Evolutionary conservation across 2,113 vertebrate species (phyloP).

Genomic region (Macaca mulatta): DNA sequence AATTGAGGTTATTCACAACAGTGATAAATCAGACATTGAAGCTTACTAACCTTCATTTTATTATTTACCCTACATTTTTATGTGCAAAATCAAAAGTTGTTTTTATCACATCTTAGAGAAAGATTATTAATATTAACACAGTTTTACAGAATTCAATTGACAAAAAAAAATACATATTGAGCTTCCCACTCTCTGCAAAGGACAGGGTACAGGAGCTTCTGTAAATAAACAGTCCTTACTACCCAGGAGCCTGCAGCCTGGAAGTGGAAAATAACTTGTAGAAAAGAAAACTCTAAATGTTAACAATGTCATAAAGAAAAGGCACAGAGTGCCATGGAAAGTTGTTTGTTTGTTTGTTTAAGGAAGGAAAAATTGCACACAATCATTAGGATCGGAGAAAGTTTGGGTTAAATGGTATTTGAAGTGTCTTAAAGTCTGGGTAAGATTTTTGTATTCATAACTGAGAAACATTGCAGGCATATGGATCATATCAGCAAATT

Average conservation of each 20-base stretch:
- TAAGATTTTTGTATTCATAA: not conserved
- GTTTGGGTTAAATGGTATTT: not conserved
- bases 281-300: not conserved
- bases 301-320: not conserved
- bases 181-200: not conserved
- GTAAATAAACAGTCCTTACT: not conserved
- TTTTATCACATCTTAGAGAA: conserved; percentile 38
- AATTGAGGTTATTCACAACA: conserved; percentile 62
- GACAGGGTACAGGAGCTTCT: not conserved
- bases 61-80: conserved; percentile 60
- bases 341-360: not conserved
- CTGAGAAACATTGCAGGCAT: not conserved
- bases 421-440: not conserved
- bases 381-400: not conserved
- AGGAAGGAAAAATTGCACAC: not conserved
- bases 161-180: not conserved
- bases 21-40: conserved; percentile 47
- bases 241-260: not conserved
- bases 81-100: conserved; percentile 29
- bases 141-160: not conserved
- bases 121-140: conserved; percentile 30
- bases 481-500: not conserved
- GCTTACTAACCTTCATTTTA: conserved; percentile 40
- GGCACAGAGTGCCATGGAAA: not conserved
- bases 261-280: not conserved